Evolutionary conservation across 2,888 invertebrate genomes (phyloP).

Genomic region (Cerastis rubricosa): DNA sequence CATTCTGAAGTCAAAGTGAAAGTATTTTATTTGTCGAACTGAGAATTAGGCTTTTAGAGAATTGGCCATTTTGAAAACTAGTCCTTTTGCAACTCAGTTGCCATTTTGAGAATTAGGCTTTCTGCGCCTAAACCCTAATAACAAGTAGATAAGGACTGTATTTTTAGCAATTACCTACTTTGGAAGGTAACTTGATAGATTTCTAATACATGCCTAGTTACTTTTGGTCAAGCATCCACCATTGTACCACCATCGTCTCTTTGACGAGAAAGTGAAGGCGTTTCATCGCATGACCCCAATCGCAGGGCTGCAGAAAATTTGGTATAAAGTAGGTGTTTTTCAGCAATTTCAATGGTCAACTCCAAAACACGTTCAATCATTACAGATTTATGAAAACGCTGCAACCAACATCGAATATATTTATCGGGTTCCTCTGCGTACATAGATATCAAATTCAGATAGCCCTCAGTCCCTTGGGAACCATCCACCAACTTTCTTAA

Average conservation of each 20-base stretch:
- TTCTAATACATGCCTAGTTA: not conserved
- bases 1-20: too few relatives aligned
- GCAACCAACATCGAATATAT: constrained; percentile 9
- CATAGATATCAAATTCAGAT: constrained; percentile 10
- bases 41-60: too few relatives aligned
- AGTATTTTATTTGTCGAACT: too few relatives aligned
- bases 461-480: constrained; percentile 1
- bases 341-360: not conserved
- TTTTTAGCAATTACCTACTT: not conserved
- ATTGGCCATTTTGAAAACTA: too few relatives aligned
- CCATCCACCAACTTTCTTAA: constrained; percentile 7
- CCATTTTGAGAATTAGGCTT: too few relatives aligned
- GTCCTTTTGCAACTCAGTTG: too few relatives aligned
- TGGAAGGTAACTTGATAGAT: not conserved
- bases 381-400: constrained; percentile 26
- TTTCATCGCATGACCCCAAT: not conserved
- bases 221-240: not conserved
- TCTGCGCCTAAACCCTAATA: too few relatives aligned
- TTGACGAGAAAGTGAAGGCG: not conserved
- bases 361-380: too few relatives aligned
- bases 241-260: not conserved
- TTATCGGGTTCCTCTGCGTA: not conserved
- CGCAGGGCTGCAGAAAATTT: not conserved
- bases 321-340: not conserved
- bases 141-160: not conserved